Percentiles rank a stretch among this genome's conserved stretches.
Conservation (phyloP, 30 jellyfish, hydroid and myxozoan species). For the Aurelia aurita region DNA sequence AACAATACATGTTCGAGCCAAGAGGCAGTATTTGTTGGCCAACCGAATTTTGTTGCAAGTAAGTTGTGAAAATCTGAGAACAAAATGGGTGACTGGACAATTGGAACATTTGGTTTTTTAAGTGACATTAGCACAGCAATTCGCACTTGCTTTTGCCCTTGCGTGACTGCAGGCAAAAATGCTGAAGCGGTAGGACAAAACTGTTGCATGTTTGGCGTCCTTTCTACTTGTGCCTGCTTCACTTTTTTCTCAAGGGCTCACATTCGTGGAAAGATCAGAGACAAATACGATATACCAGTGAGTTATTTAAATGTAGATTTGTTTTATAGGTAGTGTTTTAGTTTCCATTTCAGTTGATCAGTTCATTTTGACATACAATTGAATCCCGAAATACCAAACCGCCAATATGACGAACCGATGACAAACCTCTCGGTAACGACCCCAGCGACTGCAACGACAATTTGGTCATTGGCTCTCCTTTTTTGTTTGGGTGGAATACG, state of each 20-base stretch:
- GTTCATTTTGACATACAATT: too few species aligned
- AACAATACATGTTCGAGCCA: too few species aligned
- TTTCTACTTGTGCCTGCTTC: constrained; percentile 48
- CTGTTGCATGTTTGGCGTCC: constrained; percentile 64
- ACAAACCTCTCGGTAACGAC: too few species aligned
- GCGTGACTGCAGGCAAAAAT: constrained; percentile 83
- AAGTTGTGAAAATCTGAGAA: background rate
- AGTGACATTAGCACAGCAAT: constrained; percentile 60
- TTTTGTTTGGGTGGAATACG: too few species aligned
- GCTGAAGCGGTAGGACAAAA: constrained; percentile 80
- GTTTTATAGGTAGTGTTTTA: background rate
- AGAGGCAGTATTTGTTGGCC: too few species aligned
- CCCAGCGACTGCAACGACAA: too few species aligned
- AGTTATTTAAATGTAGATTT: background rate
- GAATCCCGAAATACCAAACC: too few species aligned
- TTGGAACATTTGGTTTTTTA: constrained; percentile 47
- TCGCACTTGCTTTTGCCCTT: constrained; percentile 69
- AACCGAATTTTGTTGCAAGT: too few species aligned
- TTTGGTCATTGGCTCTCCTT: too few species aligned
- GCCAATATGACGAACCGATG: too few species aligned
- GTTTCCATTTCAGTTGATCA: too few species aligned
- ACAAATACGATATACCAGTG: constrained; percentile 72
- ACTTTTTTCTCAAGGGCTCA: constrained; percentile 55
- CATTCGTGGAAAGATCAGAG: constrained; percentile 71
- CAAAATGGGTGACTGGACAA: background rate